Percentiles rank a stretch among this genome's conserved stretches.
Conservation (phyloP, 2,113 vertebrate species). For the Microtus montanus region DNA sequence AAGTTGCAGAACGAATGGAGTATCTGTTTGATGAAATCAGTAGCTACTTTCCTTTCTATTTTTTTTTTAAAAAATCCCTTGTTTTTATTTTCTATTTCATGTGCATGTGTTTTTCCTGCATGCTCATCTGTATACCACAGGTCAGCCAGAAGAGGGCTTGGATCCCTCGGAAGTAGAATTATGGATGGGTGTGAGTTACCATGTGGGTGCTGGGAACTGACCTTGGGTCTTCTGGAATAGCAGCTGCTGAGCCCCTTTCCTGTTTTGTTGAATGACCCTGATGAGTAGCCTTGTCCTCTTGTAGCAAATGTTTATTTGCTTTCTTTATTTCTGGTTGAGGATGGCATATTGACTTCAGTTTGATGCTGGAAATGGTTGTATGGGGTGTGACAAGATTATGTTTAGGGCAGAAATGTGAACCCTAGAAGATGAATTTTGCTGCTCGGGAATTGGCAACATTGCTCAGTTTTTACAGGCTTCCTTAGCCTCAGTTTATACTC, state of each 20-base stretch:
- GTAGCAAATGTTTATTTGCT: not conserved
- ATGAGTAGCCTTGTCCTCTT: not conserved
- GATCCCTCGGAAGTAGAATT: not conserved
- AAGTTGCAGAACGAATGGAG: not conserved
- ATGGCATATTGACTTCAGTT: not conserved
- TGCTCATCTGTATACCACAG: not conserved
- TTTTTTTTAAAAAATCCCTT: not conserved
- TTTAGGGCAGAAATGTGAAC: not conserved
- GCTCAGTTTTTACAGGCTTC: slow-evolving; percentile 9
- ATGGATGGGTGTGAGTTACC: not conserved
- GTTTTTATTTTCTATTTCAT: not conserved
- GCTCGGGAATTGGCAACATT: not conserved
- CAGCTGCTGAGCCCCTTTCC: not conserved
- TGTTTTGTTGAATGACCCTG: not conserved
- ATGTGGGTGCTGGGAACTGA: not conserved
- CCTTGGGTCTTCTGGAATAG: not conserved
- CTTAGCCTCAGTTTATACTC: not conserved
- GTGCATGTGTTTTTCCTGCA: not conserved
- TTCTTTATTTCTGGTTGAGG: slow-evolving; percentile 10
- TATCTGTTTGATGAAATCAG: not conserved
- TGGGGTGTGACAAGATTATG: not conserved
- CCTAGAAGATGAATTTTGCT: not conserved
- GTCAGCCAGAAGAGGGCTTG: not conserved
- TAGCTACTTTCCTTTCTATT: not conserved
- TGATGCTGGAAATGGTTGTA: not conserved